Conservation (phyloP, 2,888 invertebrate genomes). For the Carabus problematicus region DNA sequence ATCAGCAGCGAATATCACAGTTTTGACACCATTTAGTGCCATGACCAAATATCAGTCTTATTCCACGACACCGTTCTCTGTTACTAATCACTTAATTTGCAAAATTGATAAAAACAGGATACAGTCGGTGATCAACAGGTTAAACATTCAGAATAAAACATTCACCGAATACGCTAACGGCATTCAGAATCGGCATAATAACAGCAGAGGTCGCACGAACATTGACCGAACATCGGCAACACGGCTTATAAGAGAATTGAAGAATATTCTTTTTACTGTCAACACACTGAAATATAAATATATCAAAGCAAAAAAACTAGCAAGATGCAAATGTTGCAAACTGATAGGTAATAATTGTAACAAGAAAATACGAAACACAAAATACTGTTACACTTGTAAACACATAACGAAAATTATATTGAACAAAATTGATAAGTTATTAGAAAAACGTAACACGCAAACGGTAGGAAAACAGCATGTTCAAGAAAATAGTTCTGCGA, state of each 20-base stretch:
- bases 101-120: conserved; percentile 25
- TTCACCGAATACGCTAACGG: too few relatives aligned
- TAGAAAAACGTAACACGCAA: too few relatives aligned
- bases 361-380: not conserved
- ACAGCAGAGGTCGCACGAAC: too few relatives aligned
- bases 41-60: conserved; percentile 9
- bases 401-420: not conserved
- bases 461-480: too few relatives aligned
- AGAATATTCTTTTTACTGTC: not conserved
- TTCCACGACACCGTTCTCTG: conserved; percentile 25
- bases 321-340: conserved; percentile 34
- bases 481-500: too few relatives aligned
- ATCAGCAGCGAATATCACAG: conserved; percentile 12
- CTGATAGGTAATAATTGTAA: conserved; percentile 18
- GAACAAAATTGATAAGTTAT: too few relatives aligned
- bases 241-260: conserved; percentile 9
- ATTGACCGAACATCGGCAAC: too few relatives aligned
- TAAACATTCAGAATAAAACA: not conserved
- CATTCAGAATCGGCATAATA: too few relatives aligned
- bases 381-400: conserved; percentile 8
- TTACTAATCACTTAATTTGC: conserved; percentile 37
- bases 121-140: conserved; percentile 6
- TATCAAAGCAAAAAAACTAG: conserved; percentile 16
- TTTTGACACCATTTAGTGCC: conserved; percentile 9
- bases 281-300: not conserved